Conservation (phyloP, 1,140 invertebrate species). For the Aradophagus sp. region DNA sequence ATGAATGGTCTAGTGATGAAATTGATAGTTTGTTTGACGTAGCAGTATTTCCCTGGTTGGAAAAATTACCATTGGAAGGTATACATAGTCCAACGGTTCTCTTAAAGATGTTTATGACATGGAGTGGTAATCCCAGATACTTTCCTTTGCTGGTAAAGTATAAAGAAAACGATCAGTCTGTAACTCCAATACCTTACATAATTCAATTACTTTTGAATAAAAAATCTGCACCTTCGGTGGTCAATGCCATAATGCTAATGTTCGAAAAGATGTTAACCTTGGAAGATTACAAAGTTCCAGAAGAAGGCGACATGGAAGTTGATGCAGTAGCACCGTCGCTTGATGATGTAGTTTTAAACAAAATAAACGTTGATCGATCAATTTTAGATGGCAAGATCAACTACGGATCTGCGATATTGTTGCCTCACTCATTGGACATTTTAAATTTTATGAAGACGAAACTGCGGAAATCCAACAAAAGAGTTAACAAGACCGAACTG, state of each 20-base stretch:
- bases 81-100: slow-evolving; percentile 88
- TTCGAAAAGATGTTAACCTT: slow-evolving; percentile 86
- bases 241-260: slow-evolving; percentile 84
- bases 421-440: slow-evolving; percentile 83
- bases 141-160: slow-evolving; percentile 82
- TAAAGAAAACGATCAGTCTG: slow-evolving; percentile 66
- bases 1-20: slow-evolving; percentile 82
- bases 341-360: slow-evolving; percentile 54
- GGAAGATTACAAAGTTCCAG: slow-evolving; percentile 75
- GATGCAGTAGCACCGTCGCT: slow-evolving; percentile 56
- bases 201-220: slow-evolving; percentile 81
- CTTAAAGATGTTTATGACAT: slow-evolving; percentile 84
- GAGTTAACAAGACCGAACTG: slow-evolving; percentile 81
- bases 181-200: slow-evolving; percentile 79
- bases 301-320: slow-evolving; percentile 63
- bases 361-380: slow-evolving; percentile 48
- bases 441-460: slow-evolving; percentile 82
- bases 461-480: slow-evolving; percentile 77
- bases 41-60: slow-evolving; percentile 87
- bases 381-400: slow-evolving; percentile 76
- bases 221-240: slow-evolving; percentile 80
- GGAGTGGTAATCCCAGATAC: slow-evolving; percentile 86
- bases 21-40: slow-evolving; percentile 85
- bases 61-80: slow-evolving; percentile 85
- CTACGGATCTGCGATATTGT: slow-evolving; percentile 82